These are phyloP conservation scores for Lissonota sp. DNA, from an alignment of 2,888 invertebrate genomes.

Conservation along the genomic window DNA sequence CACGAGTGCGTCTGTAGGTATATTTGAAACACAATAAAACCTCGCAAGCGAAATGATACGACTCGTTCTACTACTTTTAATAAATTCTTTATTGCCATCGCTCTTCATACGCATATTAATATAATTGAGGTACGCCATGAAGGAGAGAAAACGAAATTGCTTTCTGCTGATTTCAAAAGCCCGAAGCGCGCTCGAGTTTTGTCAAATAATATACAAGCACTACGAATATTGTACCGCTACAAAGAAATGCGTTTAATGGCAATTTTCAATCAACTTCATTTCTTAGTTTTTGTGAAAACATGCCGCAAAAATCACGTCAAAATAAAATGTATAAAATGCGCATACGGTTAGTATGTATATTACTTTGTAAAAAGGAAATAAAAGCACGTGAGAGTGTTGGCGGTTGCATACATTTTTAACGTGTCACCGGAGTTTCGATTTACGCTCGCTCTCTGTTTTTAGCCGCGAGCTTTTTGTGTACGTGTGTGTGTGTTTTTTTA, in stretches of 20 bases:
- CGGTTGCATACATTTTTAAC: constrained; percentile 51
- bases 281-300: not conserved
- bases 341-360: not conserved
- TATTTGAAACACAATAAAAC: too few species aligned
- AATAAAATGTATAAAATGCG: not conserved
- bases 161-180: not conserved
- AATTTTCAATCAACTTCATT: constrained; percentile 1
- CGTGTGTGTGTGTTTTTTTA: not conserved
- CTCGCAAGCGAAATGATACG: too few species aligned
- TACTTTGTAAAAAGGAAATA: constrained; percentile 18
- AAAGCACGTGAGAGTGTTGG: constrained; percentile 55
- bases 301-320: too few species aligned
- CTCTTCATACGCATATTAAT: too few species aligned
- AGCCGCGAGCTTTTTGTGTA: constrained; percentile 4
- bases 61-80: too few species aligned
- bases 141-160: not conserved
- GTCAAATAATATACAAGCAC: too few species aligned
- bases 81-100: too few species aligned
- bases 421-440: constrained; percentile 60
- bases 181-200: not conserved
- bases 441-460: constrained; percentile 48
- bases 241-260: constrained; percentile 7
- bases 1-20: too few species aligned
- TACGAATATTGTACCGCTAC: not conserved
- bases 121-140: constrained; percentile 6